A percentile compares a stretch with the other conserved stretches of the same genome.
Conservation (phyloP, 2,113 vertebrate genomes). For the Pterocles orientalis region DNA sequence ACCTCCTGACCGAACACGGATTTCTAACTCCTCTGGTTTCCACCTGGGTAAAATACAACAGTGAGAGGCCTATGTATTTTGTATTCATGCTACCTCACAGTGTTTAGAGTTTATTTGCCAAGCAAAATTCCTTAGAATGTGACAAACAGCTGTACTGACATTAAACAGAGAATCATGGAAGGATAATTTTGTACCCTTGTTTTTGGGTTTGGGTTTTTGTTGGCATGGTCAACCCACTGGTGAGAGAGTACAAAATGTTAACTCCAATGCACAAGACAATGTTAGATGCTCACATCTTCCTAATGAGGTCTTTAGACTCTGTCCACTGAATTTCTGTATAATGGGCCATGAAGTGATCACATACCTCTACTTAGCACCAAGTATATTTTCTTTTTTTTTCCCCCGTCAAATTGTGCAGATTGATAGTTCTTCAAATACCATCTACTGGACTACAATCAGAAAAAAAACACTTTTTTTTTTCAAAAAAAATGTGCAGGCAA, state of each 20-base stretch:
- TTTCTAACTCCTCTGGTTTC: too few relatives aligned
- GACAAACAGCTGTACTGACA: not conserved
- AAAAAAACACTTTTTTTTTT: not conserved
- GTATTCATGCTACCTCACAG: not conserved
- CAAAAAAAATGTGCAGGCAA: not conserved
- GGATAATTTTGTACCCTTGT: not conserved
- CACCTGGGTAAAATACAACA: not conserved
- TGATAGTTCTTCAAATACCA: not conserved
- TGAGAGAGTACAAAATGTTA: not conserved
- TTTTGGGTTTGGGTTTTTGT: not conserved
- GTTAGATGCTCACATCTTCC: not conserved
- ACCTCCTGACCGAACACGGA: too few relatives aligned
- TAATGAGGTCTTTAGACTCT: not conserved
- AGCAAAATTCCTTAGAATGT: not conserved
- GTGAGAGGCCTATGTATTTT: not conserved
- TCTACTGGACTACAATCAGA: not conserved
- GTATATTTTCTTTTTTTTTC: not conserved
- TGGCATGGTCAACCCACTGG: not conserved
- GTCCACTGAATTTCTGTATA: not conserved
- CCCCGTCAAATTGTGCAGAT: not conserved
- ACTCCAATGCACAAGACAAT: fast-evolving
- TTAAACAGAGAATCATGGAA: not conserved
- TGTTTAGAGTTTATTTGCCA: not conserved
- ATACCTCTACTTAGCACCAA: not conserved
- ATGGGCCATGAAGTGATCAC: not conserved